Conservation (phyloP, 1,140 invertebrate genomes). For the Drosophila baimaii region DNA sequence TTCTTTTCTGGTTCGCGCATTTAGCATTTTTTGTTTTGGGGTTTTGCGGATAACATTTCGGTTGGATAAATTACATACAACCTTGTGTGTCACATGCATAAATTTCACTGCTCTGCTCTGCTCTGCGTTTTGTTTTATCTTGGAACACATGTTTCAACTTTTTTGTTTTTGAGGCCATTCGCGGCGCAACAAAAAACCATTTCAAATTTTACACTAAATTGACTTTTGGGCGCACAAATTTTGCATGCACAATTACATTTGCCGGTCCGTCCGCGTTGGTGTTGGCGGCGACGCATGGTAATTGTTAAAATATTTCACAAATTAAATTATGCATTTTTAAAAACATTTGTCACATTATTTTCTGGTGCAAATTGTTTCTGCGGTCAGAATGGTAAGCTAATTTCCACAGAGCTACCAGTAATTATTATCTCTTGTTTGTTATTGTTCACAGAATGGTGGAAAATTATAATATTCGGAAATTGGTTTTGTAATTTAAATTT, state of each 20-base stretch:
- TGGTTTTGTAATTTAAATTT: background rate
- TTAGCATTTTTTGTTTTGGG: slow-evolving; percentile 45
- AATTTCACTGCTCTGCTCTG: slow-evolving; percentile 24
- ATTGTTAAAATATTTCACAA: slow-evolving; percentile 56
- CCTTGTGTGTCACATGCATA: slow-evolving; percentile 64
- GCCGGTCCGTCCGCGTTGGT: slow-evolving; percentile 28
- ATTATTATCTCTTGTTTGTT: background rate
- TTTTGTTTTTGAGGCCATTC: slow-evolving; percentile 37
- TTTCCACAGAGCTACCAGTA: slow-evolving; percentile 1
- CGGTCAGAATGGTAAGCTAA: slow-evolving; percentile 13
- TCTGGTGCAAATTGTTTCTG: slow-evolving; percentile 3
- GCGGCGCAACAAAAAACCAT: slow-evolving; percentile 22
- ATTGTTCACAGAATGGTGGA: background rate
- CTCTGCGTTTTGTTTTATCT: slow-evolving; percentile 42
- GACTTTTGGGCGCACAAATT: slow-evolving; percentile 67
- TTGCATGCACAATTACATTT: slow-evolving; percentile 74
- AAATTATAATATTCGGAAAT: background rate
- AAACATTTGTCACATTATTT: slow-evolving; percentile 26
- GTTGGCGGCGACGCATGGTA: slow-evolving; percentile 16
- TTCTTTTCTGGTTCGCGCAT: slow-evolving; percentile 14
- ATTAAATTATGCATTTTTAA: slow-evolving; percentile 39
- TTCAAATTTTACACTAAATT: slow-evolving; percentile 81
- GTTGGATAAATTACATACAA: slow-evolving; percentile 51
- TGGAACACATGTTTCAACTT: slow-evolving; percentile 54
- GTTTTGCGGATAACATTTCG: slow-evolving; percentile 28